phyloP scores from a whole-genome alignment of 1,140 invertebrate species.

The Drosophila fuyamai region DNA sequence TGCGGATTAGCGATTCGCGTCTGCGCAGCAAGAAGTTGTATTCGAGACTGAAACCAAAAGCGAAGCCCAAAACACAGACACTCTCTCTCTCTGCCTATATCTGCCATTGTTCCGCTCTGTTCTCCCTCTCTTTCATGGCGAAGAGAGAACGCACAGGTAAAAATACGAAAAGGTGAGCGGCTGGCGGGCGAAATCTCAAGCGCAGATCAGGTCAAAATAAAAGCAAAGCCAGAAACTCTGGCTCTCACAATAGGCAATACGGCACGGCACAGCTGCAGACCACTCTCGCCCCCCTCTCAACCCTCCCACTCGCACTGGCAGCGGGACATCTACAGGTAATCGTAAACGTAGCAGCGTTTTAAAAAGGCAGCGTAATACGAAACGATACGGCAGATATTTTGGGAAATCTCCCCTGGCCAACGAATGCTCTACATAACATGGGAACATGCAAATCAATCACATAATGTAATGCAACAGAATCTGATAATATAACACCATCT shows the following conservation, averaged over 20 bases:
- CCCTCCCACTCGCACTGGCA: constrained; percentile 2
- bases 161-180: constrained; percentile 56
- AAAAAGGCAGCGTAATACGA: constrained; percentile 58
- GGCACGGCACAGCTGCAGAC: constrained; percentile 62
- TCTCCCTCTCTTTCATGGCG: background rate
- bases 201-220: constrained; percentile 69
- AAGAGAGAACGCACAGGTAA: constrained; percentile 60
- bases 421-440: constrained; percentile 35
- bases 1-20: constrained; percentile 53
- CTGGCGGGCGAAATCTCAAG: constrained; percentile 59
- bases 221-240: constrained; percentile 55
- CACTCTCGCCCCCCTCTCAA: constrained; percentile 19
- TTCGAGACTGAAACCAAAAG: constrained; percentile 72
- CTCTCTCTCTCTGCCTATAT: constrained; percentile 1
- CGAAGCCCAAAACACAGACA: constrained; percentile 33
- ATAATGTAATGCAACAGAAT: background rate
- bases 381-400: constrained; percentile 21
- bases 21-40: constrained; percentile 81
- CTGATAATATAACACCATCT: background rate
- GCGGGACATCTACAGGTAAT: constrained; percentile 40
- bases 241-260: constrained; percentile 7
- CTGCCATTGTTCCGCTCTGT: background rate
- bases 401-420: constrained; percentile 15
- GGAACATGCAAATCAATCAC: background rate
- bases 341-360: constrained; percentile 46